Evolutionary conservation across 2,888 invertebrate species (phyloP), one percentile per base, ranked within the genome.

Genomic region (Sipunculus nudus): DNA sequence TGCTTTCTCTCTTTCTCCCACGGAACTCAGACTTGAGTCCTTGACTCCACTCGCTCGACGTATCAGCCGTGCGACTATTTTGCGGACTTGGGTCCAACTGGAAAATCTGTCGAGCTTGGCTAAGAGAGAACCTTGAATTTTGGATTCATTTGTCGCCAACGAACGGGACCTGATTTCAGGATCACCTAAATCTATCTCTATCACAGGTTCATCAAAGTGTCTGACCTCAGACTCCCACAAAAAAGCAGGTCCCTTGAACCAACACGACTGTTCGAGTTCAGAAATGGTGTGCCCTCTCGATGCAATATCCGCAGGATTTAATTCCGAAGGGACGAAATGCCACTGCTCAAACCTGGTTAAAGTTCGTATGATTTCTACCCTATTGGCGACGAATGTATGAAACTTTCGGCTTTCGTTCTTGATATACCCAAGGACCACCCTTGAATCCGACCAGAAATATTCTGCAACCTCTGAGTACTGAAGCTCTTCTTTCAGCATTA

Each of bases 321-420:
- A 49, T 2, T 21, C 38, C 13, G 59, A 63, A 1, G 59, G 55
- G 1, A 76, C 68, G 56, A 78, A 70, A 45, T 60, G 40, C 74
- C 75, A 73, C 6, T 62, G 32, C 1, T 59, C 48, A n/a, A 38
- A 32, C 6, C 56, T 25, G 3, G 66, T 45, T 1, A 56, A 45
- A 19, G 53, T 48, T 32, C 67, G 61, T 4, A 75, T 73, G 35
- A 64, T 43, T 6, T 61, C 26, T 1, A 75, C 70, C 47, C 72
- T 25, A 45, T 75, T 73, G 1, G 59, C 53, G 0, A 75, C 73
- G 60, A 71, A 74, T 0, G 64, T 63, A 28, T 74, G 71, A 65
- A 72, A 74, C 26, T 50, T 28, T 28, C 38, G 23, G 13, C 67
- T 55, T 19, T 71, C 54, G 2, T 61, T 40, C 5, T 10, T 35